Evolutionary conservation across 2,888 invertebrate species (phyloP), one percentile per base, ranked within the genome.

Genomic region (Drosophila quasianomalipes): DNA sequence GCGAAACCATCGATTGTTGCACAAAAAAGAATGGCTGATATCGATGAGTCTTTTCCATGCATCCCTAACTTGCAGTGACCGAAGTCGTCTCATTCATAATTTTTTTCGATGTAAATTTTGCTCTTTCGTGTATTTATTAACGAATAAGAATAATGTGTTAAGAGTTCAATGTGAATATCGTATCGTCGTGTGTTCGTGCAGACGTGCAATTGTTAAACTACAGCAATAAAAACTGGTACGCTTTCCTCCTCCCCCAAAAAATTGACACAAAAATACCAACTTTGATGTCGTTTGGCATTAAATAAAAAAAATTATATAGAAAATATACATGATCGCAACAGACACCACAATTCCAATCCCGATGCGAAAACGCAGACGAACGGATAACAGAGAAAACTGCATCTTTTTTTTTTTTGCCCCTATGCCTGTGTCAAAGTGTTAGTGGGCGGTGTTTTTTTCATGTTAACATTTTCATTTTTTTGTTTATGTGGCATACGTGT

Each of bases 401-500:
- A 68, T 47, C 26, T 59, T 33, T 37, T 37, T 28, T 31, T 58
- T 28, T 31, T 63, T 51, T 59, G 39, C n/a, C 22, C 5, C 37
- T 58, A 26, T 63, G 54, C 16, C 55, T 55, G 51, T 58, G 54
- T 49, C 57, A 57, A 64, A 53, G 72, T 69, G 58, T 63, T 79
- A 61, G 79, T 81, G 82, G 80, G 82, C 82, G 80, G 80, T 78
- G 82, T 82, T 82, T 82, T 82, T 82, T 79, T 69, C 58, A 47
- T 69, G 64, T 65, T 82, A 74, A 71, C 68, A 75, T 53, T 54
- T 68, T 73, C 54, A 64, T 77, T 81, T 81, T 80, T 81, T 81
- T 81, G 80, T 81, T 81, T 81, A 81, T 81, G 80, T 81, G 80
- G 80, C 80, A 80, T 71, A 75, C 75, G 82, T 85, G 81, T 83